Base-by-base conservation (phyloP, 1,140 invertebrate species). In the Sarcophaga bullata region DNA sequence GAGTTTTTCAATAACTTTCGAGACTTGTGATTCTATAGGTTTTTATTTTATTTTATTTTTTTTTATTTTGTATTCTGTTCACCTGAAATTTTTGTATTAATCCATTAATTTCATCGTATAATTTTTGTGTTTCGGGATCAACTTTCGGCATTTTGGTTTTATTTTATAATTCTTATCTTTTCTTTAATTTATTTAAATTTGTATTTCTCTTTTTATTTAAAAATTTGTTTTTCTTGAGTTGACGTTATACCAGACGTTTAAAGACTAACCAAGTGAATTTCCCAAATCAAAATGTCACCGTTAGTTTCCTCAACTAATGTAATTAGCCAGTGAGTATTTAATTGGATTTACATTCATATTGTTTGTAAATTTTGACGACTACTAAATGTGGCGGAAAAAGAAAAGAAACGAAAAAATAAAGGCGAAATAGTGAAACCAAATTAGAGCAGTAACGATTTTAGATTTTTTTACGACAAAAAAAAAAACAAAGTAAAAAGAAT, bases 51-150 rank as follows among this genome's bases (percentile, higher is more conserved):
- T n/a, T n/a, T n/a, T n/a, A n/a, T n/a, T n/a, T n/a, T n/a, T n/a
- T n/a, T 76, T 68, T 80, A 48, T 52, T 52, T 52, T 52, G 13
- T 52, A 52, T 1, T 52, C 13, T 52, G 6, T 15, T 85, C 89
- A 95, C 94, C 92, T 95, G 92, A 85, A 95, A 93, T 86, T 95
- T 94, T 84, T 93, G 92, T 84, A 95, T 94, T 80, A 95, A 89
- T 84, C 94, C 94, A 54, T 95, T 95, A 8, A 97, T 90, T 90
- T 97, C 96, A 85, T 95, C 94, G 86, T 95, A 94, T 8, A 97
- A 91, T 48, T 92, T 92, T 46, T 93, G 90, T 2, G 93, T 93
- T 90, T 97, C 96, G 1, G 95, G 92, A 91, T 97, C 95, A 83
- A 95, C 94, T 90, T 97, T 97, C 1, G 94, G 94, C 86, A 90